phyloP scores from a whole-genome alignment of 2,888 invertebrate species.

The Eretmocerus hayati region DNA sequence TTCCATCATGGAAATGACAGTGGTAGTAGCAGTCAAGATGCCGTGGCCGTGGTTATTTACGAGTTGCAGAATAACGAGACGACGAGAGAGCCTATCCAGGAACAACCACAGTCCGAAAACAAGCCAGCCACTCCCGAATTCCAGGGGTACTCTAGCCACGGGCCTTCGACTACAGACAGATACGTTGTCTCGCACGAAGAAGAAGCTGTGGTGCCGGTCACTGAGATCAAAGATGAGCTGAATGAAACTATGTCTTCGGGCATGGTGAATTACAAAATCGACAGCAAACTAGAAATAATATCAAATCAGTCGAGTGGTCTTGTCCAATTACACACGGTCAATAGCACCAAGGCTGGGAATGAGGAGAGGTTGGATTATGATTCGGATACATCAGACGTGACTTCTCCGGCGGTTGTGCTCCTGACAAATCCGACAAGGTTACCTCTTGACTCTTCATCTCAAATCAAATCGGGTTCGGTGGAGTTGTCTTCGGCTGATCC shows the following conservation, averaged over 20 bases:
- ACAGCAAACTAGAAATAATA: neutral
- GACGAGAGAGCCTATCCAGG: too few relatives aligned
- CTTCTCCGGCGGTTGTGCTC: constrained; percentile 30
- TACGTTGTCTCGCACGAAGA: too few relatives aligned
- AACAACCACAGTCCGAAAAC: too few relatives aligned
- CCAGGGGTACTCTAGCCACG: too few relatives aligned
- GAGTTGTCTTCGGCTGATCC: neutral
- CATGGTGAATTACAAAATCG: constrained; percentile 32
- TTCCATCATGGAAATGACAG: too few relatives aligned
- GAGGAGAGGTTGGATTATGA: neutral
- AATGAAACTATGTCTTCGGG: constrained; percentile 31
- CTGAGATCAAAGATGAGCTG: constrained; percentile 31
- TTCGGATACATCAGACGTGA: constrained; percentile 4
- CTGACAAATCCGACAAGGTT: constrained; percentile 30
- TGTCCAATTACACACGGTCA: constrained; percentile 4
- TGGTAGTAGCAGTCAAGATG: constrained; percentile 4
- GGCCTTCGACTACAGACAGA: too few relatives aligned
- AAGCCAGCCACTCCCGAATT: too few relatives aligned
- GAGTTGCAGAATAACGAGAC: too few relatives aligned
- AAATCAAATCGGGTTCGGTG: neutral
- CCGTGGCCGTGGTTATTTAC: neutral
- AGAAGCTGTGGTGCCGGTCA: constrained; percentile 29
- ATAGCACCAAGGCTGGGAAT: neutral
- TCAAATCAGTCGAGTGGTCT: constrained; percentile 4
- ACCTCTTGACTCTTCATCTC: constrained; percentile 11